Evolutionary conservation across 2,113 vertebrate genomes (phyloP), one percentile per base, ranked within the genome.

Genomic region (Sturnira hondurensis): DNA sequence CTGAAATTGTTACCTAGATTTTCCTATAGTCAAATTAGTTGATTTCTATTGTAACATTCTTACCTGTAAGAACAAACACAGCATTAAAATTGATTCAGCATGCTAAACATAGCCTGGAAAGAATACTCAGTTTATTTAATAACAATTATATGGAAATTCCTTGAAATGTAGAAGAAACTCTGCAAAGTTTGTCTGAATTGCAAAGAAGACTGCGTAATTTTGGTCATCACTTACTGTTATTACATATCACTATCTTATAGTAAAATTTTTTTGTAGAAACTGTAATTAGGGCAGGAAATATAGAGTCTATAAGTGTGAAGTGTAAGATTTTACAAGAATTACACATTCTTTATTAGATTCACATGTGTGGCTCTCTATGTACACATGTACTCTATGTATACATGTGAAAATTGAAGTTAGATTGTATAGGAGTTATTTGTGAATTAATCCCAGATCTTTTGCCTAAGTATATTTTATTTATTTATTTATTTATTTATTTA

Each of bases 111-210:
- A 88, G 41, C 14, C 63, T 83, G 61, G 16, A 65, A 76, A 38
- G 31, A 89, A 74, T 90, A 61, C 31, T 91, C 47, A 58, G 13
- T 81, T n/a, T 80, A 65, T 93, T 76, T 65, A 86, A n/a, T 82
- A 92, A 47, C 38, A 71, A 71, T 61, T 74, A 33, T 77, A 33
- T 83, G 38, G 33, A 82, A 88, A 61, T 85, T 56, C 58, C 52
- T 96, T 95, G 77, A 96, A 81, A 71, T 90, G 33, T 74, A 74
- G 26, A 61, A 86, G 50, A 94, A 91, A 52, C 47, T 95, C 31
- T 89, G 2, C 4, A 45, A 61, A 43, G 20, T 77, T 89, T 92
- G 8, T 92, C 43, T 92, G 17, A 89, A 26, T 73, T 97, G 19
- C 24, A 70, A 43, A 61, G 13, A 45, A 87, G 28, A 15, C 6